Evolutionary conservation across 2,888 invertebrate species (phyloP).

Genomic region (Hirtodrosophila histrioides): DNA sequence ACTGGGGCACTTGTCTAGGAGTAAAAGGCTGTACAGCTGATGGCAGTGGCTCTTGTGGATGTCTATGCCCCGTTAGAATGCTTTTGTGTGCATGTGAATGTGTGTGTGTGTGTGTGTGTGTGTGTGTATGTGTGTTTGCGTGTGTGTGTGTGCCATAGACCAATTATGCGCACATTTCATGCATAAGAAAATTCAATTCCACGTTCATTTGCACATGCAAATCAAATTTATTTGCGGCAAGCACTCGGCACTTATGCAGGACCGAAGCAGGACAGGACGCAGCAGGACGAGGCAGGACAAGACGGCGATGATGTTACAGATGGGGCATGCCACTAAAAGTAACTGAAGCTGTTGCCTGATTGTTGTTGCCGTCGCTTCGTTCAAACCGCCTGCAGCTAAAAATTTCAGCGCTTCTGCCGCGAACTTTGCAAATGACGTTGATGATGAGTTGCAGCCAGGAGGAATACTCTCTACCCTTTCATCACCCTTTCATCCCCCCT

Average conservation of each 20-base stretch:
- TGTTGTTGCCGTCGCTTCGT: constrained; percentile 28
- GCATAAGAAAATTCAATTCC: constrained; percentile 82
- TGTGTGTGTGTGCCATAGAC: constrained; percentile 50
- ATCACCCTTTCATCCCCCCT: too few species aligned
- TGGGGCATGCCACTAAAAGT: constrained; percentile 50
- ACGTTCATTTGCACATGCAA: constrained; percentile 81
- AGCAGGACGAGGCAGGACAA: constrained; percentile 45
- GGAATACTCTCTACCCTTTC: constrained; percentile 11
- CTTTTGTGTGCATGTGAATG: constrained; percentile 32
- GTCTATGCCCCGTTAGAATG: constrained; percentile 39
- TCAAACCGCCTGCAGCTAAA: constrained; percentile 31
- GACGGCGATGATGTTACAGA: constrained; percentile 4
- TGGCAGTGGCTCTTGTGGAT: constrained; percentile 33
- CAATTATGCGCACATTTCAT: constrained; percentile 80
- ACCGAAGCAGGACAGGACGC: constrained; percentile 40
- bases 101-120: constrained; percentile 11
- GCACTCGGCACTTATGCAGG: constrained; percentile 63
- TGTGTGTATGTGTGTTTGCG: constrained; percentile 15
- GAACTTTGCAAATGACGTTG: constrained; percentile 60
- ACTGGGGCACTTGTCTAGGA: constrained; percentile 51
- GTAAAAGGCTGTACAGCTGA: constrained; percentile 47
- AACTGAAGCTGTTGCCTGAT: constrained; percentile 51
- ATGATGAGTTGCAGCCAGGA: constrained; percentile 54
- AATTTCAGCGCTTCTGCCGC: constrained; percentile 34
- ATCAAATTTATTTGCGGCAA: constrained; percentile 78